A percentile compares a stretch with the other conserved stretches of the same genome.
These are phyloP conservation scores for Choreutis nemorana DNA, from an alignment of 2,888 invertebrate genomes.

Conservation along the genomic window DNA sequence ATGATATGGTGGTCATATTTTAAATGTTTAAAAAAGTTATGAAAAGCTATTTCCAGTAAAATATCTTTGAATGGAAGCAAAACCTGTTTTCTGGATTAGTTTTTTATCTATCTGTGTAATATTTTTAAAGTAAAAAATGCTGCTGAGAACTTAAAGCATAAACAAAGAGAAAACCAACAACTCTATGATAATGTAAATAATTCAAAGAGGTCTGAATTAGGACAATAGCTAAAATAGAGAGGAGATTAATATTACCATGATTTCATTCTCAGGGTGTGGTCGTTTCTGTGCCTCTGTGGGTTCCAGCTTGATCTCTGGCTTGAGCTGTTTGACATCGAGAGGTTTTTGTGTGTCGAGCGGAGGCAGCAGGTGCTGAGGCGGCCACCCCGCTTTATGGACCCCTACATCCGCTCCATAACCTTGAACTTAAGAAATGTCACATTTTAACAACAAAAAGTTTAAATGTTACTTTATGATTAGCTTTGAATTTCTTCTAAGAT, in stretches of 20 bases:
- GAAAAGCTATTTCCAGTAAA: too few species aligned
- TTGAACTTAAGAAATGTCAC: constrained; percentile 40
- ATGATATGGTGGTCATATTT: too few species aligned
- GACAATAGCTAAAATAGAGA: neutral
- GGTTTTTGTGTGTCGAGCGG: constrained; percentile 51
- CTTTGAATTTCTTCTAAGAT: too few species aligned
- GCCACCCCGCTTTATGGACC: constrained; percentile 52
- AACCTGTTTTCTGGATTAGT: too few species aligned
- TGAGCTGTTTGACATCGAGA: constrained; percentile 47
- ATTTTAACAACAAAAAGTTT: too few species aligned
- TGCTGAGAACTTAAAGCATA: constrained; percentile 5
- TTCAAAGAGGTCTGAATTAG: neutral
- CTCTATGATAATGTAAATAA: neutral
- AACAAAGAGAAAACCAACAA: constrained; percentile 1
- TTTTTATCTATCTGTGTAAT: too few species aligned
- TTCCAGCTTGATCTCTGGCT: constrained; percentile 56
- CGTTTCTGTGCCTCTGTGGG: constrained; percentile 49
- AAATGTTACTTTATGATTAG: too few species aligned
- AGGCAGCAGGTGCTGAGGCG: constrained; percentile 48
- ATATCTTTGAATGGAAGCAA: too few species aligned
- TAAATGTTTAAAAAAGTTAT: too few species aligned
- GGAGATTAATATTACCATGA: constrained; percentile 33
- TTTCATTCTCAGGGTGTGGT: constrained; percentile 46
- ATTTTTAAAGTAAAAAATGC: too few species aligned
- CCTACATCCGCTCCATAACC: constrained; percentile 44